Conservation (phyloP, 2,113 vertebrate species). For the Apodemus speciosus region DNA sequence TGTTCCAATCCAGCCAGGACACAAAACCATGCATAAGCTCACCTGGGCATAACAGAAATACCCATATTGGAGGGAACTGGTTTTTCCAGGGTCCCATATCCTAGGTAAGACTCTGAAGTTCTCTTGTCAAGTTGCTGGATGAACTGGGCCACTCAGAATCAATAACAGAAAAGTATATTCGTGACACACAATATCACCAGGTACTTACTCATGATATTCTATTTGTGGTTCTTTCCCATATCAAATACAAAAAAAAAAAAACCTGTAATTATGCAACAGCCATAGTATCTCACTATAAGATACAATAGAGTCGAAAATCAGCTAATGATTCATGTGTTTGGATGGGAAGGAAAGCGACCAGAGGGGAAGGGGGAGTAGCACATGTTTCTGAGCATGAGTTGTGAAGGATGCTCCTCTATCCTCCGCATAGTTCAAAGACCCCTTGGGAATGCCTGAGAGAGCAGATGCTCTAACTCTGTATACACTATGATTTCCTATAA, state of each 20-base stretch:
- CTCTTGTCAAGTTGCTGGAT: neutral
- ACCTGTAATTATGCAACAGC: neutral
- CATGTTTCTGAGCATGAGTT: neutral
- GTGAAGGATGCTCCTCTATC: neutral
- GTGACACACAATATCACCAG: slow-evolving; percentile 3
- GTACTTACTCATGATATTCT: neutral
- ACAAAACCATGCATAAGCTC: slow-evolving; percentile 30
- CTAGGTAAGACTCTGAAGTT: neutral
- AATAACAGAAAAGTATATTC: neutral
- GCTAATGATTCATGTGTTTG: neutral
- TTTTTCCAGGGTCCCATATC: neutral
- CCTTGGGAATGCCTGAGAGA: neutral
- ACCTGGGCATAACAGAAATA: neutral
- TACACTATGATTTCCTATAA: neutral
- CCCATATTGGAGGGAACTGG: slow-evolving; percentile 15
- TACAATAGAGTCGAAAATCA: neutral
- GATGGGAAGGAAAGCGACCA: neutral
- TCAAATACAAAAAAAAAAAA: slow-evolving; percentile 24
- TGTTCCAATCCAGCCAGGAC: neutral
- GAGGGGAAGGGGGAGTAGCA: neutral
- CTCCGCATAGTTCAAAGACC: neutral
- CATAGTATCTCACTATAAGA: slow-evolving; percentile 18
- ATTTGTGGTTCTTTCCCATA: neutral
- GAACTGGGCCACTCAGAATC: neutral
- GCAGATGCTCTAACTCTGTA: neutral